Conservation (phyloP, 2,888 invertebrate species). For the Ormyrus thymus region DNA sequence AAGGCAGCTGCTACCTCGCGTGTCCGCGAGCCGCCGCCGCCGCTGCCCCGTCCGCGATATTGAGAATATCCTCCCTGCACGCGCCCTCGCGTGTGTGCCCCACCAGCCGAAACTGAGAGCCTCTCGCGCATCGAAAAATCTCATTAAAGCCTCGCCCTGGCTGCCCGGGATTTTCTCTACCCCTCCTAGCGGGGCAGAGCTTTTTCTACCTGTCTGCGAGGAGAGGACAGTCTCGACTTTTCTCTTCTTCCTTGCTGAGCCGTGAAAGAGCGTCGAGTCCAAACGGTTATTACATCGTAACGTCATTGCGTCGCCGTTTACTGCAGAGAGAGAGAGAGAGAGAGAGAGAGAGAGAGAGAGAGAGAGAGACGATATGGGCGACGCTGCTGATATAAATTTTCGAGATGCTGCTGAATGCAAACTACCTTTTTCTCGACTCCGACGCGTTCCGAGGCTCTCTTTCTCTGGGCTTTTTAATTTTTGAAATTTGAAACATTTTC, state of each 20-base stretch:
- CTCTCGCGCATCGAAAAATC: constrained; percentile 33
- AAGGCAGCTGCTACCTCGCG: constrained; percentile 31
- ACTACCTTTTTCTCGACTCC: constrained; percentile 17
- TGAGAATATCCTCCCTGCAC: constrained; percentile 21
- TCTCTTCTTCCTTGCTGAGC: constrained; percentile 26
- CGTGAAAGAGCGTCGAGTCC: constrained; percentile 41
- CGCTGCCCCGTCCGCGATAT: constrained; percentile 33
- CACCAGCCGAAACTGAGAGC: constrained; percentile 21
- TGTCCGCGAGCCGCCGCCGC: not conserved
- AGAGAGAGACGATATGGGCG: not conserved
- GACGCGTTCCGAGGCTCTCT: not conserved
- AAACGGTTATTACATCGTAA: constrained; percentile 51
- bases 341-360: no score
- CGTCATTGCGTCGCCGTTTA: constrained; percentile 26
- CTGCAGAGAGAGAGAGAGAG: not conserved
- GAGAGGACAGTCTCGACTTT: not conserved
- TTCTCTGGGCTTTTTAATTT: not conserved
- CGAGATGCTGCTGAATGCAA: constrained; percentile 38
- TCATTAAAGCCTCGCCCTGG: constrained; percentile 21
- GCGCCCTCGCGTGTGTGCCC: not conserved
- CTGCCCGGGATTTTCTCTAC: not conserved
- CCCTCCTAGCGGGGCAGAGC: not conserved
- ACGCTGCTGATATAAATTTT: constrained; percentile 32
- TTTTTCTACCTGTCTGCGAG: not conserved
- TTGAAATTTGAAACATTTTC: not conserved